Evolutionary conservation across 2,113 vertebrate species (phyloP), one percentile per base, ranked within the genome.

Genomic region (Murina feae): DNA sequence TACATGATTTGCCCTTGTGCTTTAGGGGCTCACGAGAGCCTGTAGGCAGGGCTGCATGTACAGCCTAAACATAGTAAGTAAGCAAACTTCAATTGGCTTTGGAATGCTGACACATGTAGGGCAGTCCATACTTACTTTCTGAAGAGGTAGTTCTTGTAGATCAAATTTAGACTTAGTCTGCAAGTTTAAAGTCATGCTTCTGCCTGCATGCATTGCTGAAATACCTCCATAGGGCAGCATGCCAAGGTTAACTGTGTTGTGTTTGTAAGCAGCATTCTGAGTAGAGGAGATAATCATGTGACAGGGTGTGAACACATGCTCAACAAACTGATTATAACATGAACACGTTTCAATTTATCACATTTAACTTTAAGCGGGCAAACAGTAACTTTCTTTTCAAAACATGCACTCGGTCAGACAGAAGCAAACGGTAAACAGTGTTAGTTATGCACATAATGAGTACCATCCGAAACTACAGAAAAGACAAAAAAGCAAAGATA

Each of bases 191-290:
- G 99, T 99, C 99, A 99, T 99, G 99, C 99, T 99, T 99, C 99
- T 98, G 98, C 98, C 98, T 98, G 98, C 99, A 99, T 99, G 99
- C 99, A 99, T 99, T 98, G 99, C 99, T 98, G 99, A 98, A 98
- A 99, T 98, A 98, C 99, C 99, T 99, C 99, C 99, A 99, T 98
- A 99, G 99, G 99, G 99, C 99, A 99, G 99, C 99, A 99, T 99
- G 99, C 99, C 99, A 99, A 99, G 99, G 99, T 99, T 99, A 99
- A 99, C 99, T 99, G 99, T 99, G 99, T 99, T 99, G 99, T 99
- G 99, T 99, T 99, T 99, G 99, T 99, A 99, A 99, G 99, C 99
- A 99, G 99, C 99, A 98, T 99, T 99, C 99, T 99, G 99, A 99
- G 99, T 99, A 99, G 98, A 99, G 99, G 99, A 99, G 98, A 99